These are phyloP conservation scores for Pelecanus crispus DNA, from an alignment of 2,113 vertebrate species.

Conservation along the genomic window DNA sequence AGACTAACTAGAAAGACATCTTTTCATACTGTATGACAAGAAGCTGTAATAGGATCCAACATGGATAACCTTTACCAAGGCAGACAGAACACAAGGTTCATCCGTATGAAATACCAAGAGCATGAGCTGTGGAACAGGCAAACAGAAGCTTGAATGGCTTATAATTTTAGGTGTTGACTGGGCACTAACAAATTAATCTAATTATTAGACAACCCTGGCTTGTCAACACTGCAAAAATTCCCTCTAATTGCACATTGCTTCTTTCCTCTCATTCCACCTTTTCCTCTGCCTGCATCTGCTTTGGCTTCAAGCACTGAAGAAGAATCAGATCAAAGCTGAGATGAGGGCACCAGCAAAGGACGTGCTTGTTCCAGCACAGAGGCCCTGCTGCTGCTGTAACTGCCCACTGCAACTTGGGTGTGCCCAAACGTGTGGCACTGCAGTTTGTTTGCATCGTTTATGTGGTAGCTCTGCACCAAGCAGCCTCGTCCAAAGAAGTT, in stretches of 20 bases:
- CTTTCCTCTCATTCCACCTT: neutral
- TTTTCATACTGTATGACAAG: neutral
- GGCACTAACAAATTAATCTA: neutral
- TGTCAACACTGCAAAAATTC: neutral
- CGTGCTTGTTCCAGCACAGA: neutral
- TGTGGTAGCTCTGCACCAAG: neutral
- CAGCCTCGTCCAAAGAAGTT: neutral
- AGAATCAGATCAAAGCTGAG: neutral
- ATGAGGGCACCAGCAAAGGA: neutral
- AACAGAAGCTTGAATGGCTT: neutral
- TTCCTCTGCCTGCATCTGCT: neutral
- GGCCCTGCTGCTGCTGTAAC: rapidly evolving
- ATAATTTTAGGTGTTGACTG: neutral
- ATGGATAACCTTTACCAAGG: neutral
- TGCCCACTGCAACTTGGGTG: neutral
- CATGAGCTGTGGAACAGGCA: neutral
- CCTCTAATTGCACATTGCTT: neutral
- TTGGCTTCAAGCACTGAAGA: neutral
- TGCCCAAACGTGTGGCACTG: neutral
- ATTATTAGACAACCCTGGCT: neutral
- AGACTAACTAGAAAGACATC: neutral
- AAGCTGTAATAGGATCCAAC: neutral
- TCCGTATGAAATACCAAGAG: neutral
- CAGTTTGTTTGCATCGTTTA: too few species aligned
- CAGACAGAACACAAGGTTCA: neutral